Base-by-base conservation (phyloP, 2,888 invertebrate genomes). In the Drosophila histrio region DNA sequence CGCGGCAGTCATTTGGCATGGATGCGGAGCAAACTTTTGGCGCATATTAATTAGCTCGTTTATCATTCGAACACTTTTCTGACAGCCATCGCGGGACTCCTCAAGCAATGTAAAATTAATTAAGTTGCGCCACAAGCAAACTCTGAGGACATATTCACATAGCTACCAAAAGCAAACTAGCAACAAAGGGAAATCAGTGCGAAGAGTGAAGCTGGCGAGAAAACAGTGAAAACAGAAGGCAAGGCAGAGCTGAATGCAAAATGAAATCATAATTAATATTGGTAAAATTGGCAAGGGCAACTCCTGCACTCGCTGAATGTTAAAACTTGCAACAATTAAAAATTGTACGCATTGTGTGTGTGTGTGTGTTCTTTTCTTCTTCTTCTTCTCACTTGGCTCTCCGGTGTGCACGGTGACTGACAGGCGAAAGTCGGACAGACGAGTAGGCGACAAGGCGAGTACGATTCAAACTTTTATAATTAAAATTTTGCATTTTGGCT, bases 11-110 rank as follows among this genome's bases (percentile, higher is more conserved):
- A 41, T 32, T 43, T 15, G 47, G 26, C 36, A 24, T 7, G 56
- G 47, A 19, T 46, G 43, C 15, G 26, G 26, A 43, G 36, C 38
- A 74, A 77, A 60, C 64, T 78, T 77, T 77, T 58, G 67, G 72
- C 66, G 86, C 83, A 80, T 83, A 85, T 86, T 83, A 82, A 82
- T 82, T 85, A 86, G 86, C 86, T 86, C 82, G 86, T 86, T 82
- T 82, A 86, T 82, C 86, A 85, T 82, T 77, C 70, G 78, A 82
- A 69, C 83, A 85, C 80, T 85, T 70, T 69, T 63, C 69, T 66
- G 79, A 81, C 83, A 85, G 72, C 49, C 75, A 64, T 50, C 70
- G 52, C 68, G 47, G 49, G 54, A 43, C 57, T 67, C 43, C 78
- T 68, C 50, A 65, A 83, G 81, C 80, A 78, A 80, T 86, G 84